A percentile compares a stretch with the other conserved stretches of the same genome.
phyloP scores from a whole-genome alignment of 2,888 invertebrate genomes.

The Hemithea aestivaria region DNA sequence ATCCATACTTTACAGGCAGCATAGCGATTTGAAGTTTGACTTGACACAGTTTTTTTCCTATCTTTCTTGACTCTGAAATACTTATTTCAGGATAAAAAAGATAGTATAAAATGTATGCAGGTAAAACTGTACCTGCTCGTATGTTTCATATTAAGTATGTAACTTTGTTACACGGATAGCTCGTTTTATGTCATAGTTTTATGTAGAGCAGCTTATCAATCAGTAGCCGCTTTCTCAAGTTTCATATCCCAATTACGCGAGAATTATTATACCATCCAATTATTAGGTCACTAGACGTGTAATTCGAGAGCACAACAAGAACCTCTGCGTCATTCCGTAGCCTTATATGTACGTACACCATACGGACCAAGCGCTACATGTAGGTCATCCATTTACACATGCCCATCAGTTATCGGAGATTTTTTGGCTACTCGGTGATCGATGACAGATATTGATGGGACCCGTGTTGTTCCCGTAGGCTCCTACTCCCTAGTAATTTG shows the following conservation, averaged over 20 bases:
- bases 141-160: no score
- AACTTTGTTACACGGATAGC: no score
- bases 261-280: constrained; percentile 39
- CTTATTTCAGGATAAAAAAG: no score
- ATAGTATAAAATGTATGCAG: no score
- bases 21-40: no score
- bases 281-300: constrained; percentile 58
- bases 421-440: constrained; percentile 66
- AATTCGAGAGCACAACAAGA: constrained; percentile 52
- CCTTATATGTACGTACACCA: constrained; percentile 6
- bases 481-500: constrained; percentile 54
- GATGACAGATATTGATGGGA: constrained; percentile 74
- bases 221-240: no score
- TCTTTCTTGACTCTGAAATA: no score
- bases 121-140: no score
- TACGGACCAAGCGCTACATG: constrained; percentile 11
- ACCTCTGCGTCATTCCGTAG: constrained; percentile 47
- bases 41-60: no score
- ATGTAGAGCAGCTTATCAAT: no score
- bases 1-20: no score
- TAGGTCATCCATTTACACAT: constrained; percentile 55
- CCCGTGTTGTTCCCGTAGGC: constrained; percentile 45
- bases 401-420: constrained; percentile 11
- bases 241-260: constrained; percentile 31
- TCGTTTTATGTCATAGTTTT: no score